Percentiles rank a stretch among this genome's conserved stretches.
Conservation (phyloP, 92 coral and sea anemone species). For the Siderastrea siderea region DNA sequence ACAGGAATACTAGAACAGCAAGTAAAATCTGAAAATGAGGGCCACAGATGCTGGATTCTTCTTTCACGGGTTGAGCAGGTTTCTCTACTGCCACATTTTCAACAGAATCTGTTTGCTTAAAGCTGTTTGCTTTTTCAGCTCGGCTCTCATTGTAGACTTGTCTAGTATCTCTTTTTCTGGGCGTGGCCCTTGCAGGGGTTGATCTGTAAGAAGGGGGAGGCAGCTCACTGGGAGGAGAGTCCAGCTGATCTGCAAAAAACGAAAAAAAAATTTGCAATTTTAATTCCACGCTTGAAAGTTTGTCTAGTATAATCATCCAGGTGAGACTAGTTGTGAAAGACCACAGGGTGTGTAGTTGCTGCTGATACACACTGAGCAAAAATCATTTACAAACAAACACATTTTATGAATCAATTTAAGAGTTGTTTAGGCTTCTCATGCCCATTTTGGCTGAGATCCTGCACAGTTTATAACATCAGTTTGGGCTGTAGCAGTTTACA, state of each 20-base stretch:
- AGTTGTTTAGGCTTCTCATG: too few species aligned
- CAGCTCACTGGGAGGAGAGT: neutral
- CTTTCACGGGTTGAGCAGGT: neutral
- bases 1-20: constrained; percentile 65
- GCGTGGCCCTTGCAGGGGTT: constrained; percentile 15
- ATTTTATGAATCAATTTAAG: too few species aligned
- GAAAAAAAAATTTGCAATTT: neutral
- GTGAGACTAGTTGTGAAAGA: too few species aligned
- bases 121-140: neutral
- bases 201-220: constrained; percentile 9
- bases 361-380: too few species aligned
- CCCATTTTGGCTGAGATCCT: too few species aligned
- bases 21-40: constrained; percentile 36
- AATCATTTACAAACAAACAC: too few species aligned
- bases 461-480: too few species aligned
- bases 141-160: neutral
- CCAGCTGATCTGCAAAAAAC: constrained; percentile 10
- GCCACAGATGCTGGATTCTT: constrained; percentile 17
- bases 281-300: too few species aligned
- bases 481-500: too few species aligned
- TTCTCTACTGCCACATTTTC: neutral
- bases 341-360: too few species aligned
- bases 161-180: constrained; percentile 23
- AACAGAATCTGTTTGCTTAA: constrained; percentile 4
- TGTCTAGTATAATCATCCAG: too few species aligned